Conservation (phyloP, 37 sponge, comb jelly and placozoan species). For the Chondrosia reniformis region DNA sequence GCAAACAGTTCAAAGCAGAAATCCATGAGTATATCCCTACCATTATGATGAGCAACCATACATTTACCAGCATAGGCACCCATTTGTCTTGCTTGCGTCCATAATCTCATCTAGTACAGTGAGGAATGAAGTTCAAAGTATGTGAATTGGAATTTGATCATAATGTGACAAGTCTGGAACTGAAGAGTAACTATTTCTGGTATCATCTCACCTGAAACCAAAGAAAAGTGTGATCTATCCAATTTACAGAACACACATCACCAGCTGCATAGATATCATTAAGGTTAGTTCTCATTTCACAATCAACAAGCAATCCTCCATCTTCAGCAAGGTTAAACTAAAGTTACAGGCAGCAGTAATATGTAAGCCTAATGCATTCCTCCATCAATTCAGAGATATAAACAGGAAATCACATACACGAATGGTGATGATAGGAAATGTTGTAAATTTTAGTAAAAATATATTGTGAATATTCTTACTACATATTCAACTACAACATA, state of each 20-base stretch:
- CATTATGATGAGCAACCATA: slow-evolving; percentile 70
- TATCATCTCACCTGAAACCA: slow-evolving; percentile 76
- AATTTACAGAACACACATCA: slow-evolving; percentile 80
- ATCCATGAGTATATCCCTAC: slow-evolving; percentile 65
- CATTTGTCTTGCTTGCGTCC: slow-evolving; percentile 98
- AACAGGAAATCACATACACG: too few species aligned
- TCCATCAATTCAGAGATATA: too few species aligned
- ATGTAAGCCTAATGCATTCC: too few species aligned
- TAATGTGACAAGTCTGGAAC: too few species aligned
- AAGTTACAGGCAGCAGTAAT: too few species aligned
- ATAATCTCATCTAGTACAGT: slow-evolving; percentile 86
- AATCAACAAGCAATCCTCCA: slow-evolving; percentile 85
- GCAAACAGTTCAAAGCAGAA: slow-evolving; percentile 98
- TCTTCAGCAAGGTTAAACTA: slow-evolving; percentile 49
- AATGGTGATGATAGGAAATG: too few species aligned
- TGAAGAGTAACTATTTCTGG: too few species aligned
- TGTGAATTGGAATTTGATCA: too few species aligned
- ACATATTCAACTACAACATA: too few species aligned
- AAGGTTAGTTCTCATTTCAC: slow-evolving; percentile 74
- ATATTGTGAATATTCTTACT: too few species aligned
- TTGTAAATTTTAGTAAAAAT: too few species aligned
- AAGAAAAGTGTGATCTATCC: slow-evolving; percentile 42
- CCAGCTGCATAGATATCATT: slow-evolving; percentile 95
- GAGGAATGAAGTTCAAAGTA: too few species aligned
- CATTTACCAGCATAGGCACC: slow-evolving; percentile 89